Base-by-base conservation (phyloP, 2,113 vertebrate species). In the Ariopsis seemanni region DNA sequence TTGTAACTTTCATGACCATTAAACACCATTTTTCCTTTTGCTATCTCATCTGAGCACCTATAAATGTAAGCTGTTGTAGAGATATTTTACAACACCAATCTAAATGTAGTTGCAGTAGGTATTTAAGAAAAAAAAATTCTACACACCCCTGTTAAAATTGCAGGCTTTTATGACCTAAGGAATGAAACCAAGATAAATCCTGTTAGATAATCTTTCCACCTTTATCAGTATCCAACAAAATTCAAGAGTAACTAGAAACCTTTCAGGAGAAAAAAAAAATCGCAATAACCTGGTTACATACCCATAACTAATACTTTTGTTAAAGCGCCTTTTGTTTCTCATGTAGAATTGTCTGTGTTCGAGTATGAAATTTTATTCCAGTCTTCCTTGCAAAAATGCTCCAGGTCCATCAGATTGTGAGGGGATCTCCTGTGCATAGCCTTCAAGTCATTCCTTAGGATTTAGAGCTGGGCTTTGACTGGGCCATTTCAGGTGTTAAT, bases 41-140 rank as follows among this genome's bases (percentile, higher is more conserved):
- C 11, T 71, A 55, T 34, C 27, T 55, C 42, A 72, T 50, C 62
- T n/a, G 8, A 20, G 42, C 34, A 14, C 65, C 17, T 48, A 50
- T 52, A 30, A 87, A 87, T 42, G 17, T 14, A 27, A 77, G 81
- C 86, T 18, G 5, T 71, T 34, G 27, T 15, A 34, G 1, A 17
- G 67, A 17, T 82, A 87, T 85, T 81, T 75, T 75, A 79, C 75
- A 86, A 53, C 14, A 67, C 53, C 57, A 34, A 52, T n/a, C 58
- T n/a, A 30, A 12, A 18, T 42, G 30, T 34, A 22, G 8, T n/a
- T 57, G 30, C 5, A 78, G 48, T 50, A 18, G 4, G 50, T 75
- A 50, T 48, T 42, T 42, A 42, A 42, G 4, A 42, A 30, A 30
- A 34, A 50, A 75, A 22, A 10, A 50, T 18, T 4, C 42, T 22